Percentiles rank a stretch among this genome's conserved stretches.
These are phyloP conservation scores for Halesus radiatus DNA, from an alignment of 1,140 invertebrate genomes.

Conservation along the genomic window DNA sequence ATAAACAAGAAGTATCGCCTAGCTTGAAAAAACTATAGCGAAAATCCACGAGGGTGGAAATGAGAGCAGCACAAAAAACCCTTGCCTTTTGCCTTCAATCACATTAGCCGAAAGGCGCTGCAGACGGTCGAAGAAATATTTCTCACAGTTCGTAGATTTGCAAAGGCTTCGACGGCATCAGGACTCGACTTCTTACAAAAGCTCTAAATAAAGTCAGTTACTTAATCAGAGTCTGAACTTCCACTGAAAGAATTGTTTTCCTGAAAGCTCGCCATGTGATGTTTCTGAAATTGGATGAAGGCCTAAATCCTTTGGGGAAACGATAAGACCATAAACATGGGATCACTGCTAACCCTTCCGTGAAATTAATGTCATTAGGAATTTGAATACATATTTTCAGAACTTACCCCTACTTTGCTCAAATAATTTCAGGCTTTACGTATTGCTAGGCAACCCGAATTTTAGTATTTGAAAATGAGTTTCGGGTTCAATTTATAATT, in stretches of 20 bases:
- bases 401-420: too few species aligned
- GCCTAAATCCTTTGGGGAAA: not conserved
- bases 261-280: not conserved
- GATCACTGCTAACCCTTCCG: not conserved
- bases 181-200: not conserved
- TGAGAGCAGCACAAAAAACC: not conserved
- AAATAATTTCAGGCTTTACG: too few species aligned
- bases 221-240: not conserved
- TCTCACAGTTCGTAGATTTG: not conserved
- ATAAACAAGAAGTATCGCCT: not conserved
- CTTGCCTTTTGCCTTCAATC: conserved; percentile 12
- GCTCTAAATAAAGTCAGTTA: conserved; percentile 10
- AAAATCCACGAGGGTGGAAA: not conserved
- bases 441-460: too few species aligned
- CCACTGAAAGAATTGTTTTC: conserved; percentile 19
- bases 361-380: not conserved
- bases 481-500: too few species aligned
- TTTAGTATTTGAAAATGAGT: too few species aligned
- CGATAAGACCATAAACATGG: not conserved
- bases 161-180: not conserved
- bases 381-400: too few species aligned
- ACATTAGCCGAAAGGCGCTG: conserved; percentile 22
- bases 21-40: not conserved
- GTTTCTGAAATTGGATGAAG: conserved; percentile 1
- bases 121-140: not conserved